Evolutionary conservation across 2,113 vertebrate genomes (phyloP), one percentile per base, ranked within the genome.

Genomic region (Aspidoscelis tigris): DNA sequence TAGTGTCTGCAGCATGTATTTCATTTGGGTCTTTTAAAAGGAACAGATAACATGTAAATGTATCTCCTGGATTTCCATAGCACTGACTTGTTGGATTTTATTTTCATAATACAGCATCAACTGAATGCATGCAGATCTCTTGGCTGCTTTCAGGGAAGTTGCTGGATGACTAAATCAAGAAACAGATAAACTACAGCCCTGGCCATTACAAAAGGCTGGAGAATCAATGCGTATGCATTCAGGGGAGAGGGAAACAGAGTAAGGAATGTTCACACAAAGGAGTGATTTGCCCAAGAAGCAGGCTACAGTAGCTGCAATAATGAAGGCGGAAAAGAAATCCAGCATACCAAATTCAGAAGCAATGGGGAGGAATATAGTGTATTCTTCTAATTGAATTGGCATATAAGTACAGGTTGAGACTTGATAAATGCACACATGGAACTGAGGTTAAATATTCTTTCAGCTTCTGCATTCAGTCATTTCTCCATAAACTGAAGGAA

Each of bases 221-320:
- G 88, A 91, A 91, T 87, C 90, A 87, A 87, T 68, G 74, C 74
- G 85, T 61, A 61, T 16, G 58, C 12, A 61, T 61, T 18, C 58
- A 61, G 58, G 18, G 89, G 90, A 90, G 22, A 58, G 87, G 88
- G 43, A 73, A 88, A 41, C 74, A 68, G 55, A 82, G 83, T 88
- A 87, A 90, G 83, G 65, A 76, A 80, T 88, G 88, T 84, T 80
- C 87, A 89, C 65, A 84, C 89, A 92, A 89, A 79, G 86, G 69
- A 90, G 78, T 66, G 82, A 84, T 89, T 55, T 86, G 91, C 66
- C 76, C 79, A 86, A 85, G 83, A 85, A 70, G 86, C 78, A 75
- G 77, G 58, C 58, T 18, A 18, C 14, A 91, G 75, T 79, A 85
- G 70, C 75, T 92, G 47, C 0, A 92, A 69, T 81, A 89, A 81